A percentile compares a stretch with the other conserved stretches of the same genome.
phyloP scores from a whole-genome alignment of 2,797 vertebrate genomes.

The Poliocrania exsul region DNA sequence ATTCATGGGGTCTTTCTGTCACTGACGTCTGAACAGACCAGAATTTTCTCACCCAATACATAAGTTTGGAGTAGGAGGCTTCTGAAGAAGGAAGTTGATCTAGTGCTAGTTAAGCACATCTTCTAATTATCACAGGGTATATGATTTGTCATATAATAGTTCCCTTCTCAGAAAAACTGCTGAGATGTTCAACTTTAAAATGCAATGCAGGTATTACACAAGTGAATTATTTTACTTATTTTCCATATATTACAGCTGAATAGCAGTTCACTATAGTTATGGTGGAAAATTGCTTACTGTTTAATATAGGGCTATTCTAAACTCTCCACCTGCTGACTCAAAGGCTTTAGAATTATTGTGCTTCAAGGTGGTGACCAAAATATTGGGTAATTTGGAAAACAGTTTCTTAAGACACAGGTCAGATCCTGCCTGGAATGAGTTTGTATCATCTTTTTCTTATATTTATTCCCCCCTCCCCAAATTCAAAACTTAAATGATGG shows the following conservation, averaged over 20 bases:
- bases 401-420: not conserved
- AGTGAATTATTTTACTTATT: constrained; percentile 56
- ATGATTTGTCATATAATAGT: not conserved
- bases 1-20: not conserved
- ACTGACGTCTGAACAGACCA: not conserved
- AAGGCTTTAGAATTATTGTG: not conserved
- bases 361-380: not conserved
- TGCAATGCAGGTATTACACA: constrained; percentile 8
- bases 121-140: not conserved
- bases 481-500: not conserved
- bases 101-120: not conserved
- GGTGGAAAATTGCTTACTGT: constrained; percentile 10
- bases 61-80: not conserved
- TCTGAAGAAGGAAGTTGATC: not conserved
- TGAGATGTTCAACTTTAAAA: constrained; percentile 40
- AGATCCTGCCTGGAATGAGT: not conserved
- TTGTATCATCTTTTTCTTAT: not conserved
- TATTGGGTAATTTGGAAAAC: not conserved
- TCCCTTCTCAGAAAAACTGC: constrained; percentile 19
- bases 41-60: not conserved
- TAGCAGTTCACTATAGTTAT: not conserved
- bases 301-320: constrained; percentile 1
- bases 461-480: not conserved
- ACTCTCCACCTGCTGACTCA: constrained; percentile 31
- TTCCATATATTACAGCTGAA: constrained; percentile 50